Base-by-base conservation (phyloP, 2,888 invertebrate genomes). In the Nomada goodeniana region DNA sequence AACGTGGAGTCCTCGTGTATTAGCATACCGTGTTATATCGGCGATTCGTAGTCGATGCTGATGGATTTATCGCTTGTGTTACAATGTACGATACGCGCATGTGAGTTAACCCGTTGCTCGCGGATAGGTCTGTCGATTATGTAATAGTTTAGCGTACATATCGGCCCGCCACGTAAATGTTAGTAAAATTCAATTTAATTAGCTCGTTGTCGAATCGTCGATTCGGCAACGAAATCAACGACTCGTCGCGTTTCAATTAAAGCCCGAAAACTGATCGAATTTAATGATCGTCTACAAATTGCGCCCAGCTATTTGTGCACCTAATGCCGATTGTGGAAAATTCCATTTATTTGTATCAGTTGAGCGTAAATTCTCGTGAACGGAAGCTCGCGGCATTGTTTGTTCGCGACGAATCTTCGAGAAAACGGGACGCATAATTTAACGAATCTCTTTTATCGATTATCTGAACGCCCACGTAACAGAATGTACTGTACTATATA, bases 21-120 rank as follows among this genome's bases (percentile, higher is more conserved):
- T 76, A 76, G 72, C 81, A 82, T 82, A 81, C 57, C 82, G 53
- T 61, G 74, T 72, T 76, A 63, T 82, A 82, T 75, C 67, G 63
- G 42, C 57, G 68, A 76, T 63, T 81, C 75, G 71, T 72, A 82
- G 81, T 81, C 71, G 64, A 65, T 69, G 52, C 73, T 65, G 81
- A 80, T 71, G 69, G 64, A 81, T 81, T 80, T 80, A 81, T 81
- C 80, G 29, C 26, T 36, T 26, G 44, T 20, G 60, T 61, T 64
- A 55, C 52, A 57, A 77, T 65, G 50, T 59, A 4, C 20, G 77
- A 63, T 77, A 77, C 57, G 57, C 55, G 50, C 7, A 18, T n/a
- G 26, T 15, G 26, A 20, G 44, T 71, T 20, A 42, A 53, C 26
- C 29, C n/a, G 59, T n/a, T 59, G 11, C 18, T 47, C 42, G 7